Conservation (phyloP, 2,113 vertebrate genomes). For the Sylvia atricapilla region DNA sequence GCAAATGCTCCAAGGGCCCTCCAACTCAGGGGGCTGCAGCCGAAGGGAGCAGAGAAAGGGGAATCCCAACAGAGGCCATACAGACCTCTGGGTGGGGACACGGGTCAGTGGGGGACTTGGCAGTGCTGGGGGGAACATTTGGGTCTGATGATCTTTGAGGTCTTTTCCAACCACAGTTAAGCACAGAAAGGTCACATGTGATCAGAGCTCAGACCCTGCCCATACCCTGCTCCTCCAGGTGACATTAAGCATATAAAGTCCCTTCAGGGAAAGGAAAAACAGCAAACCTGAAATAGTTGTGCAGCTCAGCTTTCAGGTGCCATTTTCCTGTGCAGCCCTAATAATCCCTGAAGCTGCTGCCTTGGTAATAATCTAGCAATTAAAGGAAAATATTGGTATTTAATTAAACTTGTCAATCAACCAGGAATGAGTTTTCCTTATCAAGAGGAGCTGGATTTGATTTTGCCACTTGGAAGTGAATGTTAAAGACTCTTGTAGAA, state of each 20-base stretch:
- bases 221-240: not conserved
- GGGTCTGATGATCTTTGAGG: not conserved
- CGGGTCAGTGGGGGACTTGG: not conserved
- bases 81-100: rapidly evolving
- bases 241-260: not conserved
- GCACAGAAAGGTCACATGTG: not conserved
- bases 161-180: not conserved
- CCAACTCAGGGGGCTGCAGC: not conserved
- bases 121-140: not conserved
- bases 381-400: conserved; percentile 46
- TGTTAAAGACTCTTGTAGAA: not conserved
- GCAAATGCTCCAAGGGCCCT: not conserved
- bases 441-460: conserved; percentile 37
- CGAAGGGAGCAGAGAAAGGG: not conserved
- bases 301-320: not conserved
- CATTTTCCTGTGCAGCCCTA: not conserved
- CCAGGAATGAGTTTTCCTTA: conserved; percentile 35
- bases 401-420: conserved; percentile 70
- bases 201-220: not conserved
- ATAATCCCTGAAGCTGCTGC: conserved; percentile 14
- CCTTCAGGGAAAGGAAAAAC: not conserved
- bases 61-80: rapidly evolving
- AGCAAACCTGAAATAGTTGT: not conserved
- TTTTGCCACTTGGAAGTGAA: conserved; percentile 11
- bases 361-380: conserved; percentile 57